These are phyloP conservation scores for Oxystoma pomonae DNA, from an alignment of 2,888 invertebrate genomes.

Conservation along the genomic window DNA sequence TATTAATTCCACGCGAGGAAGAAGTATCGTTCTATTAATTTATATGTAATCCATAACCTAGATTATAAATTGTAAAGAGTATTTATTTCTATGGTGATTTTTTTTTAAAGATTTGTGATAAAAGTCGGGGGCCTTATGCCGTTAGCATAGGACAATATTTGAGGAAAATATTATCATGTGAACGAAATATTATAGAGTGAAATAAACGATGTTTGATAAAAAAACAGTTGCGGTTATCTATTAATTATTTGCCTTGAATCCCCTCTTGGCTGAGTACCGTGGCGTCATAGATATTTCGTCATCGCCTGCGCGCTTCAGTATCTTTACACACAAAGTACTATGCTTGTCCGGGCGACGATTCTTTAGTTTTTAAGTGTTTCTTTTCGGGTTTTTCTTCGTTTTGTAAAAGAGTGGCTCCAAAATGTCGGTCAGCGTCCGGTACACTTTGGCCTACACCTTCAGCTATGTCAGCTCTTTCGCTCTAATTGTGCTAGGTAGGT, in stretches of 20 bases:
- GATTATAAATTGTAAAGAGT: too few species aligned
- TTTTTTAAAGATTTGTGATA: neutral
- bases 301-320: neutral
- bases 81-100: too few species aligned
- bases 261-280: neutral
- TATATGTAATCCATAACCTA: too few species aligned
- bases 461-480: constrained; percentile 30
- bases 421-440: constrained; percentile 45
- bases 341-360: neutral
- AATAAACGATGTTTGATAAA: too few species aligned
- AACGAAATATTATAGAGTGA: neutral
- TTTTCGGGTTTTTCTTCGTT: constrained; percentile 5
- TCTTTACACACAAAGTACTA: neutral
- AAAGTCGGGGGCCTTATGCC: neutral
- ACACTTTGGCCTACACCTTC: constrained; percentile 56
- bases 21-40: too few species aligned
- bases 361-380: neutral
- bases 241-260: neutral
- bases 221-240: neutral
- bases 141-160: neutral
- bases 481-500: constrained; percentile 35
- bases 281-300: neutral
- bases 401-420: constrained; percentile 36
- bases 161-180: neutral
- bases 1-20: too few species aligned